Percentiles rank a stretch among this genome's conserved stretches.
Evolutionary conservation across 2,113 vertebrate genomes (phyloP).

Genomic region (Aegotheles bennettii): DNA sequence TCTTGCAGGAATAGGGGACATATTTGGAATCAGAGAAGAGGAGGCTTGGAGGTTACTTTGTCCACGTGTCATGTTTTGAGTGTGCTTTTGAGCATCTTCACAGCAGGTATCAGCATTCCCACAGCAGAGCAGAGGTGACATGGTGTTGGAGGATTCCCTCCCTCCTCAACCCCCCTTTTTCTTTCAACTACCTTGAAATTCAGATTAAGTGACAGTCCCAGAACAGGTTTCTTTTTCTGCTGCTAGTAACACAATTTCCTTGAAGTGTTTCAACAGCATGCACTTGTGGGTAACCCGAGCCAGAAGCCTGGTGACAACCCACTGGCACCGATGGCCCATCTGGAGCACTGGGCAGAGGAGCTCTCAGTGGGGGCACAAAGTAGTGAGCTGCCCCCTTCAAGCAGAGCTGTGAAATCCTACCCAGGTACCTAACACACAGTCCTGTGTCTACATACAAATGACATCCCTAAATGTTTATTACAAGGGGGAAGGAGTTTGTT

Average conservation of each 20-base stretch:
- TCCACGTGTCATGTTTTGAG: neutral
- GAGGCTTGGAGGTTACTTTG: neutral
- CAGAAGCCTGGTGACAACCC: neutral
- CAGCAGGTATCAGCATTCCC: neutral
- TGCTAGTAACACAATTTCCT: neutral
- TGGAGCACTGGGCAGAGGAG: neutral
- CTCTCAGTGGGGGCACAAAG: neutral
- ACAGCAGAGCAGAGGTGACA: neutral
- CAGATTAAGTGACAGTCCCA: neutral
- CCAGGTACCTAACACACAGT: neutral
- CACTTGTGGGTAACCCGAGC: neutral
- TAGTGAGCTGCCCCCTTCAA: rapidly evolving
- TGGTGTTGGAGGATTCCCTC: neutral
- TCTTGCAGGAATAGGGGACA: neutral
- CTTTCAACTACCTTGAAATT: constrained; percentile 10
- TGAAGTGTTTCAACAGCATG: neutral
- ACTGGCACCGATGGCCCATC: neutral
- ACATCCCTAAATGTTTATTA: neutral
- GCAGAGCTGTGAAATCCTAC: neutral
- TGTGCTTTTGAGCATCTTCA: neutral
- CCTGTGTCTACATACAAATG: neutral
- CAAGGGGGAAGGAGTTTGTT: rapidly evolving
- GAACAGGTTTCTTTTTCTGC: neutral
- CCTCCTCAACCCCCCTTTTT: neutral
- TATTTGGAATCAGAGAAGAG: neutral